Evolutionary conservation across 2,113 vertebrate genomes (phyloP).

Genomic region (Hymenochirus boettgeri): DNA sequence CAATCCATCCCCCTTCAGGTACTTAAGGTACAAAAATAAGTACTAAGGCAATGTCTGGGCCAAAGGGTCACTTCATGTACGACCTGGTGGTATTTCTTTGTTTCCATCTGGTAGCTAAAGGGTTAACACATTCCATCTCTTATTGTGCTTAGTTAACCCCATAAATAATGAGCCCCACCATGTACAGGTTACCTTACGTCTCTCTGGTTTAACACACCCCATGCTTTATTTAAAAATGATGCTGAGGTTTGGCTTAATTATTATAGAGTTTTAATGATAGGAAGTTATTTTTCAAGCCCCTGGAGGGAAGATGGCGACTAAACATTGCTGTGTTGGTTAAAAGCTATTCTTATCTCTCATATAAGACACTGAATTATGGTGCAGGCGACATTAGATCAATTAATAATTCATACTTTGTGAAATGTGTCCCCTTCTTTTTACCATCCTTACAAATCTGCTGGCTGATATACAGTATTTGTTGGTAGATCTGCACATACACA

Average conservation of each 20-base stretch:
- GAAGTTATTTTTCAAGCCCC: constrained; percentile 73
- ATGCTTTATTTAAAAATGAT: constrained; percentile 63
- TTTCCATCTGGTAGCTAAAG: no score
- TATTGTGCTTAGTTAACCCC: no score
- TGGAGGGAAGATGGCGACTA: constrained; percentile 63
- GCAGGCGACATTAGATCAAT: constrained; percentile 59
- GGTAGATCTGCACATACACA: constrained; percentile 27
- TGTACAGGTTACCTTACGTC: constrained; percentile 30
- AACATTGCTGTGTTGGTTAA: constrained; percentile 61
- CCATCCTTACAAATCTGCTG: constrained; percentile 39
- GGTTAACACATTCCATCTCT: no score
- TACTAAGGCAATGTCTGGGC: no score
- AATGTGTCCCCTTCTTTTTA: constrained; percentile 51
- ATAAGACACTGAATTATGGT: constrained; percentile 45
- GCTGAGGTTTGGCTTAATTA: constrained; percentile 62
- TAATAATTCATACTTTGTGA: constrained; percentile 70
- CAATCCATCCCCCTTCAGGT: no score
- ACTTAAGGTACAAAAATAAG: no score
- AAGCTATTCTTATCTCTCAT: constrained; percentile 55
- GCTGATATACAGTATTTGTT: constrained; percentile 5
- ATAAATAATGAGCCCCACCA: constrained; percentile 31
- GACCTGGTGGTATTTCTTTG: no score
- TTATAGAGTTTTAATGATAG: constrained; percentile 67
- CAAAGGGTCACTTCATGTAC: no score
- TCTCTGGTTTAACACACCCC: constrained; percentile 61